Conservation (phyloP, 1,140 invertebrate species). For the Bilobella aurantiaca region DNA sequence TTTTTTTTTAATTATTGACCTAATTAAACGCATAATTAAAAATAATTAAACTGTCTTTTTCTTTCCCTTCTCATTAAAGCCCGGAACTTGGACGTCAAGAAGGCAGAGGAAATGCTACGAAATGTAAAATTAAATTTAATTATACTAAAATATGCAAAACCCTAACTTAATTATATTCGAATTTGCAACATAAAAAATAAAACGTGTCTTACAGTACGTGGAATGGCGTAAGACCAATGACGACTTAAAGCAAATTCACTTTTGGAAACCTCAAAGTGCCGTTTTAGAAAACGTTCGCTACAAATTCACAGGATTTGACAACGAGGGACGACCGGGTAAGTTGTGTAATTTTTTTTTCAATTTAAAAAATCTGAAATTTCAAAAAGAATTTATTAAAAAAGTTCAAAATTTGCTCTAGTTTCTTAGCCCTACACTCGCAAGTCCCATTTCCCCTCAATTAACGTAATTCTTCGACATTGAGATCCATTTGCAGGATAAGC, state of each 20-base stretch:
- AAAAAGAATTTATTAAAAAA: too few relatives aligned
- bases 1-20: background rate
- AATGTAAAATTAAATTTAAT: conserved; percentile 1
- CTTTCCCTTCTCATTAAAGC: background rate
- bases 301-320: conserved; percentile 13
- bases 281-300: conserved; percentile 6
- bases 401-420: background rate
- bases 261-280: background rate
- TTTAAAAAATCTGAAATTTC: too few relatives aligned
- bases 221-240: conserved; percentile 8
- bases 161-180: too few relatives aligned
- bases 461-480: too few relatives aligned
- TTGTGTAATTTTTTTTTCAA: too few relatives aligned
- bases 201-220: conserved; percentile 9
- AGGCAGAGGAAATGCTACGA: conserved; percentile 3
- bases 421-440: too few relatives aligned
- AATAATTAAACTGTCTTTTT: background rate
- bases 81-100: background rate
- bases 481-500: too few relatives aligned
- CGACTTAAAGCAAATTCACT: background rate
- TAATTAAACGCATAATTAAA: background rate
- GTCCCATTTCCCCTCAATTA: too few relatives aligned
- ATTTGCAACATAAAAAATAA: background rate
- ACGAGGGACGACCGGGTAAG: conserved; percentile 14
- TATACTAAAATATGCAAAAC: background rate